phyloP scores from a whole-genome alignment of 2,888 invertebrate species.

The Drosophila multiciliata region DNA sequence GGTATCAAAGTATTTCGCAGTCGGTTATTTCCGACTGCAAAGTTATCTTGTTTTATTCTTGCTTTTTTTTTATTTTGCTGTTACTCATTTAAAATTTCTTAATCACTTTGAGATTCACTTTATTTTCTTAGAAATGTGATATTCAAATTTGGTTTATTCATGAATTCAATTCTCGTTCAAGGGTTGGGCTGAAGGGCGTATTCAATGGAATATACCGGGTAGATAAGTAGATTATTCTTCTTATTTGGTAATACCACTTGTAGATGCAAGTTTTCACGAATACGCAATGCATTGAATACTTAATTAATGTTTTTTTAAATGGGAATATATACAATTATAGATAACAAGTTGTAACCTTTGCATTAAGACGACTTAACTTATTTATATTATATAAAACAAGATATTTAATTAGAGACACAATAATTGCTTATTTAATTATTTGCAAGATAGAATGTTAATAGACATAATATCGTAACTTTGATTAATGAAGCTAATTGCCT shows the following conservation, averaged over 20 bases:
- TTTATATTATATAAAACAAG: not conserved
- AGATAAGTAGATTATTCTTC: not conserved
- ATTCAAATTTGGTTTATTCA: not conserved
- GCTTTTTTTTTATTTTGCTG: not conserved
- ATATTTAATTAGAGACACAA: too few relatives aligned
- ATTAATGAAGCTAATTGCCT: constrained; percentile 26
- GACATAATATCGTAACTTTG: constrained; percentile 8
- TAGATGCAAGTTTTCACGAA: not conserved
- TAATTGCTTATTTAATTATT: not conserved
- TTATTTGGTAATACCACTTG: not conserved
- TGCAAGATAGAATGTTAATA: not conserved
- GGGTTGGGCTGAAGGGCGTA: not conserved
- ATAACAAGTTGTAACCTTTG: constrained; percentile 25
- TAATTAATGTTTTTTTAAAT: constrained; percentile 5
- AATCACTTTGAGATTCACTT: not conserved
- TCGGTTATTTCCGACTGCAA: too few relatives aligned
- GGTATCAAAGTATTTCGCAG: too few relatives aligned
- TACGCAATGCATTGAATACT: constrained; percentile 16
- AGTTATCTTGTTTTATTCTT: not conserved
- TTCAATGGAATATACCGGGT: too few relatives aligned
- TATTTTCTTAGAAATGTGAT: not conserved
- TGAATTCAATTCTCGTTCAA: not conserved
- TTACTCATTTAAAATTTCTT: not conserved
- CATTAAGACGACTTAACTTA: constrained; percentile 17
- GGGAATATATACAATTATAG: constrained; percentile 15